Evolutionary conservation across 2,113 vertebrate species (phyloP), one percentile per base, ranked within the genome.

Genomic region (Regulus satrapa): DNA sequence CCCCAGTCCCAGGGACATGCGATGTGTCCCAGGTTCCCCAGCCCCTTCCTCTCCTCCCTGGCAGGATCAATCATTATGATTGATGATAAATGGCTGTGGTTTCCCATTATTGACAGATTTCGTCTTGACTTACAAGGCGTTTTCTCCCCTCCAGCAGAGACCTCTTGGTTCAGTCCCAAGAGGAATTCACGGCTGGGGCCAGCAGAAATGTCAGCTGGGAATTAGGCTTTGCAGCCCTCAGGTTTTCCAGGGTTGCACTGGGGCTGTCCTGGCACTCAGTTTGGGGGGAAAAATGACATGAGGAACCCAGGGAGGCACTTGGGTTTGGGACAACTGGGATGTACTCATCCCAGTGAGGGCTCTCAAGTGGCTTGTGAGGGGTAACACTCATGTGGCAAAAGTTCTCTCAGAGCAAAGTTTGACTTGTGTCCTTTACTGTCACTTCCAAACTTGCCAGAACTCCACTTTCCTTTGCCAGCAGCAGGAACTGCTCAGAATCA

Each of bases 271-370:
- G 21, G n/a, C 10, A 5, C 12, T 80, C 28, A 14, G 6, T 17
- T 13, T 46, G 46, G 38, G 74, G 63, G 45, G 31, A 1, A 68
- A 32, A 63, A 21, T 5, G 31, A 3, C 28, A 12, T 11, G 28
- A 72, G 31, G 61, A 72, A 72, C 13, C 15, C 31, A 25, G 13
- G 48, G 36, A 84, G 21, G 21, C 8, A 20, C 40, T 8, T 59
- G 67, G 29, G 12, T 81, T 75, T 83, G 79, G 24, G 58, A 55
- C 8, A 24, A 2, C 3, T n/a, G 54, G n/a, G 49, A 48, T 56
- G 13, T 0, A 1, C 19, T 58, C 13, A 18, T 4, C 66, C 23
- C 32, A 17, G 0, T 9, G 29, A 52, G 36, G 58, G 43, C 61
- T 73, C 41, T 16, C n/a, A 21, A 7, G 40, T 25, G 40, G 6